phyloP scores from a whole-genome alignment of 1,140 invertebrate genomes.

The Drosophila micromelanica region DNA sequence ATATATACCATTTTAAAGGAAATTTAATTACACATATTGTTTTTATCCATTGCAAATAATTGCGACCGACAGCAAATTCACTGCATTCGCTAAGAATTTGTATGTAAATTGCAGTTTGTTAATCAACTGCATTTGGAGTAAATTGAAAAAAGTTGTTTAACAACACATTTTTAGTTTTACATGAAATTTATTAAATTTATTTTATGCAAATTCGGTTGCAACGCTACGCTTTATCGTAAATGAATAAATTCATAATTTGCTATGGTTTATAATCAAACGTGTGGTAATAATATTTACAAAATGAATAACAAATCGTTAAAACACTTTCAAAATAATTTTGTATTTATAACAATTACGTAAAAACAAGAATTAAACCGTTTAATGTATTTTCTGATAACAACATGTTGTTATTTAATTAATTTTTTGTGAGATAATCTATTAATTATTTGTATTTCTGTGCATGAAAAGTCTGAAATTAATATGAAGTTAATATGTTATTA shows the following conservation, averaged over 20 bases:
- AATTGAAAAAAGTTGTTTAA: conserved; percentile 57
- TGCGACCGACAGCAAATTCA: conserved; percentile 32
- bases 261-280: conserved; percentile 20
- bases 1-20: conserved; percentile 1
- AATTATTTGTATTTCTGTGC: too few relatives aligned
- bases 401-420: too few relatives aligned
- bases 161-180: conserved; percentile 6
- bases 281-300: conserved; percentile 9
- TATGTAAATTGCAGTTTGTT: conserved; percentile 68
- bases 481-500: too few relatives aligned
- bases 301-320: conserved; percentile 9
- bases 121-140: conserved; percentile 71
- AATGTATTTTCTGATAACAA: too few relatives aligned
- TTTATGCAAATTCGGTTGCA: conserved; percentile 21
- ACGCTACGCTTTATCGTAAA: conserved; percentile 13
- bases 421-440: too few relatives aligned
- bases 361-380: too few relatives aligned
- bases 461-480: too few relatives aligned
- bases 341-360: too few relatives aligned
- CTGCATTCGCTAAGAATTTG: conserved; percentile 43
- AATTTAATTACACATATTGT: conserved; percentile 56
- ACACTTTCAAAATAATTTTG: background rate
- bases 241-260: conserved; percentile 16
- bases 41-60: conserved; percentile 51
- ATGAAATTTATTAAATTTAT: conserved; percentile 46